Base-by-base conservation (phyloP, 2,113 vertebrate genomes). In the Echinops telfairi region DNA sequence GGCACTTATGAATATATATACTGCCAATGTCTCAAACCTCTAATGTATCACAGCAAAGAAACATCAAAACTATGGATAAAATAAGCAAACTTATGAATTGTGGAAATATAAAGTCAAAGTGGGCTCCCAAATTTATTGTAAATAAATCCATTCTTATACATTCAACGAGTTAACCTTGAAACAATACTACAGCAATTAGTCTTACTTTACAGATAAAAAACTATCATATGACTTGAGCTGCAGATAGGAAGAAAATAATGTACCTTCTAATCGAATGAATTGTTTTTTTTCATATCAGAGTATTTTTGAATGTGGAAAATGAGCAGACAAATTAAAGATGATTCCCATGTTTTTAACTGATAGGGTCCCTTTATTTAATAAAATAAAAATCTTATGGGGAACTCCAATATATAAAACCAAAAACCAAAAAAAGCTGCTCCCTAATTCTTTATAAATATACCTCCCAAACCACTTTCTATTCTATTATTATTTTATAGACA, bases 21-120 rank as follows among this genome's bases (percentile, higher is more conserved):
- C 60, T 20, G 22, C 22, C 60, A 62, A 23, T 62, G 17, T 62
- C 47, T 62, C 60, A 62, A 62, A 62, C 16, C 29, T 75, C 23
- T 71, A 25, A 33, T 33, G 36, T 17, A 57, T 12, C 43, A 89
- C 16, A 25, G 33, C 22, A 73, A 83, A 89, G 27, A 87, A 82
- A 94, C 27, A 87, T 27, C 33, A 83, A 83, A 86, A 15, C 27
- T 92, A 90, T 16, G 60, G 78, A 86, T 80, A 80, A 94, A 90
- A 84, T 22, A n/a, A 79, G 40, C 25, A 66, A 83, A 92, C 36
- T 83, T 38, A 70, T 53, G 83, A 76, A 83, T 1, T 84, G 57
- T 53, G 57, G 36, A 83, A 83, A 80, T 53, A 0, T 38, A 7
- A 64, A 83, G 58, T 76, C 36, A 94, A 81, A 81, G 29, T 83